phyloP scores from a whole-genome alignment of 2,888 invertebrate genomes.

The Argyresthia albistria region DNA sequence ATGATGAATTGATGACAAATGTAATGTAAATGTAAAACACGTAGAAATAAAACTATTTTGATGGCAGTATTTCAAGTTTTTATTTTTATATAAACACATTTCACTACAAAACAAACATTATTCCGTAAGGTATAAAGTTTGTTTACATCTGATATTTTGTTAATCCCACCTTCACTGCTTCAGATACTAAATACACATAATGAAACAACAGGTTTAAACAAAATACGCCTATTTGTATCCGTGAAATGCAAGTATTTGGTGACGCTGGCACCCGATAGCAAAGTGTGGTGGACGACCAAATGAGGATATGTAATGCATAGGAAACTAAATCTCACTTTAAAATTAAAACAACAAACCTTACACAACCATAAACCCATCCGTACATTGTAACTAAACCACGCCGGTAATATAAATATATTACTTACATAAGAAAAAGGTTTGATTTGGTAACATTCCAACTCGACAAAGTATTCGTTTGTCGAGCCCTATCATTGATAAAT shows the following conservation, averaged over 20 bases:
- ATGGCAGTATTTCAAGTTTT: constrained; percentile 39
- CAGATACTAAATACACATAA: background rate
- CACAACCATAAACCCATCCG: background rate
- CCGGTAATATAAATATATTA: background rate
- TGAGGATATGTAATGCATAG: too few species aligned
- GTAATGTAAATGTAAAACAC: background rate
- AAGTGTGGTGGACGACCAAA: too few species aligned
- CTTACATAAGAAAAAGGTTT: too few species aligned
- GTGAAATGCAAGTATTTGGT: background rate
- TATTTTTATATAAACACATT: constrained; percentile 45
- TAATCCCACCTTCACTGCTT: background rate
- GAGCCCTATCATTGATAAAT: too few species aligned
- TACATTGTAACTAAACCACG: background rate
- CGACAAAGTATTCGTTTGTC: background rate
- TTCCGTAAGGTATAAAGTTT: background rate
- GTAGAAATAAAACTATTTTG: background rate
- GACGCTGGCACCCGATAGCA: background rate
- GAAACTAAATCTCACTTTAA: background rate
- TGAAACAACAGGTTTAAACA: background rate
- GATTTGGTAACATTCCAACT: background rate
- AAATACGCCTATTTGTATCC: background rate
- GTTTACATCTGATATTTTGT: background rate
- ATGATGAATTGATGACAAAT: background rate
- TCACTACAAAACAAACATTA: constrained; percentile 34
- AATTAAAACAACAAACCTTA: background rate